Conservation (phyloP, 2,113 vertebrate genomes). For the Xenotilapia longispinis region DNA sequence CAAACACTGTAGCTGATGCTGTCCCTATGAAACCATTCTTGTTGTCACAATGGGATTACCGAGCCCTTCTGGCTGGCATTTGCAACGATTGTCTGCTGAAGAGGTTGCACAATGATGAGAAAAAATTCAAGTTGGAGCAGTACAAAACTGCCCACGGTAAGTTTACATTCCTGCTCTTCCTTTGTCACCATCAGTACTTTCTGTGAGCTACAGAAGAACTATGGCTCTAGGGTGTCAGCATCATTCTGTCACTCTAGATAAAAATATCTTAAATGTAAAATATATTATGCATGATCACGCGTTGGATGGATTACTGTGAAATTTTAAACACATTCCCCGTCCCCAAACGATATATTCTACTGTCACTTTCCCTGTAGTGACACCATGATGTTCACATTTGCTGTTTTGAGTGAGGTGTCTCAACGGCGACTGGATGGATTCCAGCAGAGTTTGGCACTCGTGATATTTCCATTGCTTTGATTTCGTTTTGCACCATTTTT, state of each 20-base stretch:
- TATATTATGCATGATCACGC: neutral
- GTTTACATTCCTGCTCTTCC: slow-evolving; percentile 25
- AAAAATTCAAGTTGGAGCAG: slow-evolving; percentile 67
- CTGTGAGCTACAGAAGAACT: neutral
- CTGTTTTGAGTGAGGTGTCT: accelerated
- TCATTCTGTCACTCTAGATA: neutral
- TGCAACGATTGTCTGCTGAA: slow-evolving; percentile 77
- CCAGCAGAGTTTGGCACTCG: neutral
- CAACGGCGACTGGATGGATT: accelerated
- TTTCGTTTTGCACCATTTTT: neutral
- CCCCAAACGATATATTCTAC: neutral
- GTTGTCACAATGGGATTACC: slow-evolving; percentile 75
- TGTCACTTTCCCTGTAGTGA: neutral
- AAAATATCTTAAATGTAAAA: neutral
- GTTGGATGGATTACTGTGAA: neutral
- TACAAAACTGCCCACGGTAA: slow-evolving; percentile 73
- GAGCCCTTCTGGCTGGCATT: slow-evolving; percentile 80
- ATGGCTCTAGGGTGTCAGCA: neutral
- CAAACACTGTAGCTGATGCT: neutral
- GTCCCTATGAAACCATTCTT: slow-evolving; percentile 36
- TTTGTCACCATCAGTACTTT: neutral
- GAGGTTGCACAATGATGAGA: slow-evolving; percentile 69
- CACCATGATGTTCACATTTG: neutral
- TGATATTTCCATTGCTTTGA: neutral
- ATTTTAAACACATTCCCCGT: neutral